These are phyloP conservation scores for Chiroxiphia lanceolata DNA, from an alignment of 2,797 vertebrate species.

Conservation along the genomic window DNA sequence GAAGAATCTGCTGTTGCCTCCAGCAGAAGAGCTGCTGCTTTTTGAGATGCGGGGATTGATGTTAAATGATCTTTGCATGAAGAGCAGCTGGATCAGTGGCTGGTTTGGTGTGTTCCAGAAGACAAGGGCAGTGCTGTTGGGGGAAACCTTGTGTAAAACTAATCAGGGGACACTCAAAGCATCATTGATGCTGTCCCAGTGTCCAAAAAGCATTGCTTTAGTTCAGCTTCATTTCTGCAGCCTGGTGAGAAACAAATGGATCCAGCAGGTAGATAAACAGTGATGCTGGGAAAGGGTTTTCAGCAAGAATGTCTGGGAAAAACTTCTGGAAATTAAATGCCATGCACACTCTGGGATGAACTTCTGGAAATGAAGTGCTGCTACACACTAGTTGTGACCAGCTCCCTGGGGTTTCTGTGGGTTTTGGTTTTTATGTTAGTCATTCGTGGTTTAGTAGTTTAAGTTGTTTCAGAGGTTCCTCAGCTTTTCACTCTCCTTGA, in stretches of 20 bases:
- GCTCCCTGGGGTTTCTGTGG: neutral
- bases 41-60: neutral
- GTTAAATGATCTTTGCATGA: neutral
- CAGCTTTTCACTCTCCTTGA: neutral
- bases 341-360: neutral
- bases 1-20: neutral
- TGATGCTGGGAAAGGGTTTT: neutral
- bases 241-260: neutral
- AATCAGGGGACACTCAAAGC: neutral
- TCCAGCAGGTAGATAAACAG: neutral
- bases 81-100: neutral
- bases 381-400: neutral
- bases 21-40: neutral
- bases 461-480: neutral
- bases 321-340: neutral
- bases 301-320: neutral
- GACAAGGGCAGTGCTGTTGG: neutral
- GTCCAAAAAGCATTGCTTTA: neutral
- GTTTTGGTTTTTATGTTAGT: neutral
- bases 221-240: neutral
- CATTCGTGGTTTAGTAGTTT: fast-evolving
- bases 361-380: neutral
- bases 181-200: neutral
- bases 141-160: neutral
- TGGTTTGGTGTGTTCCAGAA: neutral